Evolutionary conservation across 1,140 invertebrate genomes (phyloP), one percentile per base, ranked within the genome.

Genomic region (Drosophila triauraria): DNA sequence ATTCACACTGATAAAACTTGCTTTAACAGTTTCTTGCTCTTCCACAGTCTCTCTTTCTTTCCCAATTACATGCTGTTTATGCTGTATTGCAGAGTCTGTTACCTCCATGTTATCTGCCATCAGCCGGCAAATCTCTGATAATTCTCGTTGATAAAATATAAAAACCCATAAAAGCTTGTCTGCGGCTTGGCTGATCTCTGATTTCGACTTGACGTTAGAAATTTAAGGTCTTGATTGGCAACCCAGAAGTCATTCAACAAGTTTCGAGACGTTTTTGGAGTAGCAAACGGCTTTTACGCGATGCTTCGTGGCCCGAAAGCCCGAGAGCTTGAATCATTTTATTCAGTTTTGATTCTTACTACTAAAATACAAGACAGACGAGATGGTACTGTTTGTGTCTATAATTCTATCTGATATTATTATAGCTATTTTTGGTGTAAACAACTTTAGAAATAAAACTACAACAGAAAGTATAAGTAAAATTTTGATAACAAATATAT

Each of bases 231-330:
- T 77, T 77, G 75, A 61, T 61, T 77, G 72, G 74, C 75, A 77
- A 77, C 75, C 74, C 27, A 78, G 43, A 83, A 71, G 67, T 64
- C 58, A 81, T 69, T 78, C 54, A 71, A 86, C 82, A 67, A 76
- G 83, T 87, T 84, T 81, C 4, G 9, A 63, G 81, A 51, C 74
- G 61, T 59, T 76, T 77, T 80, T 70, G 42, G 67, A 61, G 54
- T 63, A 70, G 42, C 35, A 17, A 61, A 50, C 63, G 27, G 60
- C 50, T 70, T 67, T 79, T 9, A 15, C 44, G 25, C 25, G 47
- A 30, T 59, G 65, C 62, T 50, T 48, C 25, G 43, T 68, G 48
- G 40, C 27, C 27, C 20, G 15, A 25, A 47, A 47, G 9, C 5
- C 17, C 3, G 8, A 59, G 9, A 1, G 20, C 27, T 38, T 62